Conservation (phyloP, 1,140 invertebrate genomes). For the Steinernema feltiae region DNA sequence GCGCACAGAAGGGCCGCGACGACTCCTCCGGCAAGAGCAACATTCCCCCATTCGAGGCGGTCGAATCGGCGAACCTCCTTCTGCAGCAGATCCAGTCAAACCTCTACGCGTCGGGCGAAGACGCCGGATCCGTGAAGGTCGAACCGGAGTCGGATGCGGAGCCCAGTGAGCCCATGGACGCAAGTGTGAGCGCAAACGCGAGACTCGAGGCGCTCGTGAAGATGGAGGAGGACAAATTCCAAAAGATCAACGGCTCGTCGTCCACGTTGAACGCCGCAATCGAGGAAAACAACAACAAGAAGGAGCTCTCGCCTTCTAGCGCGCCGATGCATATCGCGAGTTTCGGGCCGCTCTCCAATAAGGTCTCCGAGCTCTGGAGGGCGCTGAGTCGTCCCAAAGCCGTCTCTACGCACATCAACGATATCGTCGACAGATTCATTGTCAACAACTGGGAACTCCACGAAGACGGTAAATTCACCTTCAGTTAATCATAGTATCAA, state of each 20-base stretch:
- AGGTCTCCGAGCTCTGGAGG: slow-evolving; percentile 23
- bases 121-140: neutral
- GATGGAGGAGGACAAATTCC: slow-evolving; percentile 1
- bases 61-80: neutral
- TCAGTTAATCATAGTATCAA: slow-evolving; percentile 8
- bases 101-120: neutral
- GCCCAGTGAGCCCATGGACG: neutral
- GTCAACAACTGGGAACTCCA: slow-evolving; percentile 45
- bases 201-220: slow-evolving; percentile 10
- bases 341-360: neutral
- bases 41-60: neutral
- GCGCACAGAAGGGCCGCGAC: slow-evolving; percentile 6
- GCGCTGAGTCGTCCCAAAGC: slow-evolving; percentile 15
- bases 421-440: slow-evolving; percentile 42
- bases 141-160: neutral
- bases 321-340: neutral
- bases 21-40: neutral
- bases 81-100: slow-evolving; percentile 8
- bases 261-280: neutral
- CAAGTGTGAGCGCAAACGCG: slow-evolving; percentile 4
- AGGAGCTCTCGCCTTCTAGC: too few species aligned
- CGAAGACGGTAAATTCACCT: slow-evolving; percentile 28
- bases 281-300: neutral
- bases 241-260: neutral
- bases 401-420: slow-evolving; percentile 29